Evolutionary conservation across 2,113 vertebrate genomes (phyloP).

Genomic region (Urocitellus parryii): DNA sequence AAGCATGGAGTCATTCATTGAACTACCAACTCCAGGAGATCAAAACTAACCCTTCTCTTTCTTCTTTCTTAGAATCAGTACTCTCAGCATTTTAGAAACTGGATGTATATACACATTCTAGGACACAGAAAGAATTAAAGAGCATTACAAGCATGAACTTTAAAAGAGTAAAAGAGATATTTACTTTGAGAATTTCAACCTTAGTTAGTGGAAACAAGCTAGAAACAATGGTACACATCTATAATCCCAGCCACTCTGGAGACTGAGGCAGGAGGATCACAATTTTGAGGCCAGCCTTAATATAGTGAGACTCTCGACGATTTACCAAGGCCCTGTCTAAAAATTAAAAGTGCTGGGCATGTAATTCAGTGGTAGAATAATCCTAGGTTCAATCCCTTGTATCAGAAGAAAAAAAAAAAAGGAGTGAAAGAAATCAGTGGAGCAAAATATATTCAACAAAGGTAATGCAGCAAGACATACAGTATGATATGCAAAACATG

Average conservation of each 20-base stretch:
- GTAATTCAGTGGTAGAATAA: not conserved
- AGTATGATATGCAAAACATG: not conserved
- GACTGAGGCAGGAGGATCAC: not conserved
- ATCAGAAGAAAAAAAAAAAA: not conserved
- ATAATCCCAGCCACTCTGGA: not conserved
- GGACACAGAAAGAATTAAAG: not conserved
- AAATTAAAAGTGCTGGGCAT: not conserved
- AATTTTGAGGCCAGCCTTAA: not conserved
- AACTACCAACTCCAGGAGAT: not conserved
- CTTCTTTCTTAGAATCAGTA: not conserved
- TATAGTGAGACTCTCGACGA: not conserved
- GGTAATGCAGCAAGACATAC: not conserved
- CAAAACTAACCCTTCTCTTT: slow-evolving; percentile 19
- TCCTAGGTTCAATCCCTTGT: not conserved
- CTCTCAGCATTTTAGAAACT: not conserved
- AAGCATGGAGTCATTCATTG: not conserved
- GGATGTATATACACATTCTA: not conserved
- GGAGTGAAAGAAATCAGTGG: not conserved
- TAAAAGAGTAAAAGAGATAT: not conserved
- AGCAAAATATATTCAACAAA: slow-evolving; percentile 30
- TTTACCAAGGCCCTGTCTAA: not conserved
- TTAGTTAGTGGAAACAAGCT: not conserved
- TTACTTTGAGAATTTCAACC: not conserved
- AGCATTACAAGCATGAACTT: not conserved
- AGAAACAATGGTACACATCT: accelerated